Evolutionary conservation across 1,140 invertebrate species (phyloP), one percentile per base, ranked within the genome.

Genomic region (Sycobia sp.): DNA sequence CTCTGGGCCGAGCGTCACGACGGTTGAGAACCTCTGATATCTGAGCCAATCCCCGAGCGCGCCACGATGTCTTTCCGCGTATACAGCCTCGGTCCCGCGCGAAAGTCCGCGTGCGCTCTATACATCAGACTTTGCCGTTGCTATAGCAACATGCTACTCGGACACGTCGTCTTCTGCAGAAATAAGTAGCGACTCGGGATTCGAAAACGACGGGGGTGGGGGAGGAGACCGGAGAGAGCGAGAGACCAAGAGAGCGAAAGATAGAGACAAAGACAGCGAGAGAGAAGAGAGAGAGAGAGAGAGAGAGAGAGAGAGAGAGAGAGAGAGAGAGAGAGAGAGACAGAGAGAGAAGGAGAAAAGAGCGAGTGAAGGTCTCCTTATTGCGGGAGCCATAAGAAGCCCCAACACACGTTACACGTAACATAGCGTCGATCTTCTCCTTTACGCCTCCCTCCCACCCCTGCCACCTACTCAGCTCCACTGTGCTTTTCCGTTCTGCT

Each of bases 101-200:
- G 53, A 44, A 39, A 62, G 55, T 34, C 34, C 50, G 47, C 58
- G 36, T 10, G 1, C 5, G 3, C 44, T 27, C 22, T 3, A 2
- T 47, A 2, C 23, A 27, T 11, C 10, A n/a, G 39, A 41, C 13
- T 51, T 51, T 29, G 55, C 43, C 50, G 71, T 73, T 69, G 58
- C 68, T 68, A 73, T 73, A 66, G 70, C 66, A 71, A 73, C 70
- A 32, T 34, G 65, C 59, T 62, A 60, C 68, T 70, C 68, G 70
- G 70, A 71, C 71, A 71, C 65, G 70, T 67, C 68, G 69, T 62
- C 62, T 50, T 43, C 36, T 57, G 8, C 59, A 50, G 51, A 65
- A 66, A 66, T 65, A 67, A 69, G 65, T 61, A 55, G 55, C 38
- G 62, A 50, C 67, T 66, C 27, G 47, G 62, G 68, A 71, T 70